Base-by-base conservation (phyloP, 2,797 vertebrate species). In the Protonibea diacanthus region DNA sequence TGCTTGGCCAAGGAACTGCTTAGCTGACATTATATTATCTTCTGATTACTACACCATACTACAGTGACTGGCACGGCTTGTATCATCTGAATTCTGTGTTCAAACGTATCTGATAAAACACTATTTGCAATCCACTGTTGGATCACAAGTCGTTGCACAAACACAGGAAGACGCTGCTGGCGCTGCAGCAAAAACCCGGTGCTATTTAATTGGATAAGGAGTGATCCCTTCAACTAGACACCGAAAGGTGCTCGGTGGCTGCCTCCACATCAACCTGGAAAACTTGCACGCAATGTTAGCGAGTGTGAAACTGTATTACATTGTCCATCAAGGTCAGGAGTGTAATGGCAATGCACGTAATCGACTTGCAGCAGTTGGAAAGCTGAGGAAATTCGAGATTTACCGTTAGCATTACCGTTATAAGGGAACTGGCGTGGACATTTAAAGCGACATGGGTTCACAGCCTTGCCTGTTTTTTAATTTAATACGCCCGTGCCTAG, bases 121-220 rank as follows among this genome's bases (percentile, higher is more conserved):
- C 25, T 21, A 38, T 52, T 44, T 59, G 57, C 58, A 77, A 73
- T 66, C 42, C 62, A 76, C 45, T 63, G 57, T 25, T 40, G 81
- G 75, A 73, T 83, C 78, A 71, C 73, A 59, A 58, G 82, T 71
- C 68, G 81, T 68, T 82, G 64, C 21, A 82, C 78, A 77, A 55
- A 81, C 71, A 66, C 71, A 65, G 68, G 62, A 72, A 83, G 74
- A 81, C 85, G 70, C 53, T 71, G 74, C 82, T 76, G 79, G 82
- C 62, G 49, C 83, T 76, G 87, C 81, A 90, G 84, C 90, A 80
- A 86, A 76, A 86, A 76, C 86, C 64, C 55, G 83, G 92, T 82
- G 80, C 76, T 53, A 51, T 93, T 93, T 93, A 94, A 95, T 93
- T 90, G 93, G 93, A 95, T 94, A 80, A 92, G 82, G 79, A 86